phyloP scores from a whole-genome alignment of 2,113 vertebrate species.

The Pseudonaja textilis region DNA sequence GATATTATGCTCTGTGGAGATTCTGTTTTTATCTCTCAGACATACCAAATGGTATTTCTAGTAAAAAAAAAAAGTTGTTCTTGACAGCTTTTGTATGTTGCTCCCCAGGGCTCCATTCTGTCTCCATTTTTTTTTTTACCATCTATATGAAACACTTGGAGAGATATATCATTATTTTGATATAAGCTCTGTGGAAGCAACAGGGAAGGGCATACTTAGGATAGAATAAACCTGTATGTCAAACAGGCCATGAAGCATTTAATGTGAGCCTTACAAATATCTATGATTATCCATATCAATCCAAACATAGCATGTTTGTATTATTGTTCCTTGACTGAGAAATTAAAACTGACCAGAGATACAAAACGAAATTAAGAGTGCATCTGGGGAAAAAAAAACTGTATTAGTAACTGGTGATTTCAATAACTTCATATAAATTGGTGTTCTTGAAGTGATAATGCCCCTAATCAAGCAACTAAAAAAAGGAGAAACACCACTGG shows the following conservation, averaged over 20 bases:
- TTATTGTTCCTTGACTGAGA: not conserved
- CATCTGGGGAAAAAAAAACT: not conserved
- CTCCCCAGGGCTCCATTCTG: not conserved
- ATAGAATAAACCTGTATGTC: not conserved
- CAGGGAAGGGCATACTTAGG: not conserved
- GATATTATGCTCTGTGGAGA: not conserved
- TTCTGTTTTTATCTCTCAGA: not conserved
- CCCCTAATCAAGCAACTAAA: not conserved
- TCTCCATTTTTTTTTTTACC: not conserved
- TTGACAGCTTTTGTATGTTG: not conserved
- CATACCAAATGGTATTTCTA: not conserved
- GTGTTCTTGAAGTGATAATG: not conserved
- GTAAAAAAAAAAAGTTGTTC: not conserved
- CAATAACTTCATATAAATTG: not conserved
- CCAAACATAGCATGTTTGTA: not conserved
- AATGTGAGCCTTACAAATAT: not conserved
- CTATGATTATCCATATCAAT: not conserved
- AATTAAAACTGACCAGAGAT: not conserved
- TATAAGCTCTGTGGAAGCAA: not conserved
- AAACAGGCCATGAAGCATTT: not conserved
- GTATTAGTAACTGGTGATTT: not conserved
- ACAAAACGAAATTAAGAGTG: not conserved
- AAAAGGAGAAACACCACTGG: not conserved
- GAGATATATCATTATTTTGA: not conserved
- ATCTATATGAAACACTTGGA: not conserved